These are phyloP conservation scores for Steinernema khuongi DNA, from an alignment of 1,140 invertebrate genomes.

Conservation along the genomic window DNA sequence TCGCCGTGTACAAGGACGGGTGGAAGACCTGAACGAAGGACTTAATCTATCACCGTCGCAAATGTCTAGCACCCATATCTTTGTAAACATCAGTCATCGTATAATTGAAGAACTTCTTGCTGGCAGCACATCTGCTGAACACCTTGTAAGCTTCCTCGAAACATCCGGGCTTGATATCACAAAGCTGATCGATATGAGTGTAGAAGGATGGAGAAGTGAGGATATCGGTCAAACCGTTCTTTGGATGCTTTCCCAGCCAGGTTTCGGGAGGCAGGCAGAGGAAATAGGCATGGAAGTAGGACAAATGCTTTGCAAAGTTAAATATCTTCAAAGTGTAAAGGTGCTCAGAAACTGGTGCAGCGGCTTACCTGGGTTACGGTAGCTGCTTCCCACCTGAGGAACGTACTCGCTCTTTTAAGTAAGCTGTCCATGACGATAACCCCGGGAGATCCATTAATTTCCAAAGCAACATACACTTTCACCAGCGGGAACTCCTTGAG, in stretches of 20 bases:
- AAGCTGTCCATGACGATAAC: conserved; percentile 18
- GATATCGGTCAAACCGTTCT: not conserved
- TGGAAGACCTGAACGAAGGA: not conserved
- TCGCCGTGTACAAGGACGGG: conserved; percentile 17
- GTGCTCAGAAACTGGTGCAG: too few species aligned
- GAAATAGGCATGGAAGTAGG: conserved; percentile 10
- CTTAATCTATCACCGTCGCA: not conserved
- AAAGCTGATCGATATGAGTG: not conserved
- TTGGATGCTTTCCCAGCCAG: not conserved
- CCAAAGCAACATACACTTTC: not conserved
- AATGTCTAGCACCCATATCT: not conserved
- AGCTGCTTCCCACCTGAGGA: not conserved
- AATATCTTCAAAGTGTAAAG: conserved; percentile 8
- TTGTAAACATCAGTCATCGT: not conserved
- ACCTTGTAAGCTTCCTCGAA: not conserved
- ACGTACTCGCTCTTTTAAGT: not conserved
- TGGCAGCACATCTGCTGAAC: not conserved
- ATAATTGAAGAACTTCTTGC: not conserved
- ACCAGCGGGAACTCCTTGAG: not conserved
- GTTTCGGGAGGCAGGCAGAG: not conserved
- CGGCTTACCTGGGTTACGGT: not conserved
- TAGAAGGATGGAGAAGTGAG: not conserved
- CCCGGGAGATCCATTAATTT: not conserved
- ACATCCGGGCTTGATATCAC: not conserved
- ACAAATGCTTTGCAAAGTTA: not conserved